Evolutionary conservation across 1,140 invertebrate species (phyloP).

Genomic region (Drosophila yakuba): DNA sequence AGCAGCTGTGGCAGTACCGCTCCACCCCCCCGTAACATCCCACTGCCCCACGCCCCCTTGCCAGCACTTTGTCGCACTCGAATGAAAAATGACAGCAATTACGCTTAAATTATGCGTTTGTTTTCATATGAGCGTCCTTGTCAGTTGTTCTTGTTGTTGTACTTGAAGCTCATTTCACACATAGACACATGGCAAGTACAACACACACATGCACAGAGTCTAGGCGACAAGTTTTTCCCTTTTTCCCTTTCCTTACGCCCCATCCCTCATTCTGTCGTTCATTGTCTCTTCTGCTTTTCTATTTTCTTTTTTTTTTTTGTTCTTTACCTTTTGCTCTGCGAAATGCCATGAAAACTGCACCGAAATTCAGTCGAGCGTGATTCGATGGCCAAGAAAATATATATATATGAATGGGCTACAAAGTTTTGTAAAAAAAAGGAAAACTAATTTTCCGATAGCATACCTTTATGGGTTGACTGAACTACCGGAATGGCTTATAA

Average conservation of each 20-base stretch:
- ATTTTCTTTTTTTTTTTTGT: slow-evolving; percentile 2
- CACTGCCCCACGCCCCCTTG: neutral
- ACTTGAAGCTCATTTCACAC: slow-evolving; percentile 79
- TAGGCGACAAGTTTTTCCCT: slow-evolving; percentile 44
- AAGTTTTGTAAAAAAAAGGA: neutral
- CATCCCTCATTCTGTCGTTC: slow-evolving; percentile 7
- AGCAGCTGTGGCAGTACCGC: slow-evolving; percentile 20
- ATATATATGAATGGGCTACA: slow-evolving; percentile 5
- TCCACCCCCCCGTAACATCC: neutral
- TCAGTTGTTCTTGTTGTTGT: slow-evolving; percentile 63
- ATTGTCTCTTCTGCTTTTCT: slow-evolving; percentile 9
- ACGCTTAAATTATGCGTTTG: slow-evolving; percentile 84
- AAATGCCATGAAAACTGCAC: slow-evolving; percentile 33
- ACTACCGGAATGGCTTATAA: neutral
- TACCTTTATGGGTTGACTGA: slow-evolving; percentile 6
- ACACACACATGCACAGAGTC: slow-evolving; percentile 14
- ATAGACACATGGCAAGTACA: slow-evolving; percentile 58
- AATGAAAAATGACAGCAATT: slow-evolving; percentile 84
- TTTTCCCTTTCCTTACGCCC: slow-evolving; percentile 7
- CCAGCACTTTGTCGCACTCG: slow-evolving; percentile 53
- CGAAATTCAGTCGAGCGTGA: slow-evolving; percentile 24
- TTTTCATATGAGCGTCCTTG: slow-evolving; percentile 82
- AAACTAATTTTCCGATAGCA: slow-evolving; percentile 22
- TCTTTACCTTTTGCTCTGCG: slow-evolving; percentile 10
- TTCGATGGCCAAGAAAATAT: slow-evolving; percentile 7